These are phyloP conservation scores for Proterorhinus semilunaris DNA, from an alignment of 2,113 vertebrate genomes.

Conservation along the genomic window DNA sequence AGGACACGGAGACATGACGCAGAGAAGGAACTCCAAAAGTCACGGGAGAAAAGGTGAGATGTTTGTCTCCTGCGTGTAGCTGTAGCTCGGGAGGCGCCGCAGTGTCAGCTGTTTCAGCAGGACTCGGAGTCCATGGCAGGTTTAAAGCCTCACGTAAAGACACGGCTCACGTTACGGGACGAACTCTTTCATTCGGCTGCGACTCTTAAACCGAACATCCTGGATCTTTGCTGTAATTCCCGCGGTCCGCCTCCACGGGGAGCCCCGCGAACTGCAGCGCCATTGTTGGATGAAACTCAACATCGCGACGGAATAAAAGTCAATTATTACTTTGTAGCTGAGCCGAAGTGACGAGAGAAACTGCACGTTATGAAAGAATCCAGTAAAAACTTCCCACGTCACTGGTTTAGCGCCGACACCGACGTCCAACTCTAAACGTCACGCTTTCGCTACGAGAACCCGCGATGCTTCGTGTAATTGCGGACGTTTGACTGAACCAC, in stretches of 20 bases:
- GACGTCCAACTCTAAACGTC: neutral
- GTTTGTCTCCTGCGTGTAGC: neutral
- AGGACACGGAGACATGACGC: neutral
- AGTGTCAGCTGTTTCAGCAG: neutral
- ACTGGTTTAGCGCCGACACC: neutral
- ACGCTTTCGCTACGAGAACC: too few relatives aligned
- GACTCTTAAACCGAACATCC: neutral
- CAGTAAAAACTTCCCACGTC: neutral
- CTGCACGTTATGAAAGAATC: too few relatives aligned
- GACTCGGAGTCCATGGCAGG: too few relatives aligned
- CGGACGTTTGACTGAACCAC: neutral
- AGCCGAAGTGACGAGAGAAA: neutral
- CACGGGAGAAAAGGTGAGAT: neutral
- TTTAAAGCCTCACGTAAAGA: neutral
- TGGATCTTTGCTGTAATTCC: neutral
- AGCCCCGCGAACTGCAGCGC: neutral
- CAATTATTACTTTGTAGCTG: neutral
- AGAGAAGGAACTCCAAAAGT: constrained; percentile 1
- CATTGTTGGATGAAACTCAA: neutral
- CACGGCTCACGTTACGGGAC: neutral
- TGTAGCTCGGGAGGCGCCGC: neutral
- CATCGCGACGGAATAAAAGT: neutral
- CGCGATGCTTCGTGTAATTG: neutral
- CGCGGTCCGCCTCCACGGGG: neutral
- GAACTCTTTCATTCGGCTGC: neutral